Evolutionary conservation across 2,797 vertebrate species (phyloP).

Genomic region (Fistularia tabacaria): DNA sequence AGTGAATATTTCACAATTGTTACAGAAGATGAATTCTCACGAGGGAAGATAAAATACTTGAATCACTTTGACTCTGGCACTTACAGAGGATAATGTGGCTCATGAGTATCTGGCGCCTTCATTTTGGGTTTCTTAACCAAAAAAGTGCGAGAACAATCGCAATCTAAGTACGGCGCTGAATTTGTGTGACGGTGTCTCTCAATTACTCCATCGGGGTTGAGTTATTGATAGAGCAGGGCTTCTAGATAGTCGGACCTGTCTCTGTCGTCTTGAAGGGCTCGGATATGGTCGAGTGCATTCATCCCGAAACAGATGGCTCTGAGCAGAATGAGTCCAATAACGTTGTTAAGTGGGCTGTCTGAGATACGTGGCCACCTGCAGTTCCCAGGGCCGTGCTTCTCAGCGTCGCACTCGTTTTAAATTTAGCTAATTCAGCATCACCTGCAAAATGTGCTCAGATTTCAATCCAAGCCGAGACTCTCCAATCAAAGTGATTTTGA

Average conservation of each 20-base stretch:
- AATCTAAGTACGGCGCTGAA: conserved; percentile 18
- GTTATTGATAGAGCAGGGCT: conserved; percentile 21
- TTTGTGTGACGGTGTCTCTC: conserved; percentile 13
- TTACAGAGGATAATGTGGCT: too few species aligned
- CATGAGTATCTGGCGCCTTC: too few species aligned
- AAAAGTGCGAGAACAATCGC: conserved; percentile 8
- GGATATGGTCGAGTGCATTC: conserved; percentile 40
- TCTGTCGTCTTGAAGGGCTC: conserved; percentile 24
- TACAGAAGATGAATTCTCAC: too few species aligned
- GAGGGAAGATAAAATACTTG: too few species aligned
- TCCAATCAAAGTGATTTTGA: conserved; percentile 26
- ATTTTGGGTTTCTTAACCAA: too few species aligned
- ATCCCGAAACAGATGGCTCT: conserved; percentile 53
- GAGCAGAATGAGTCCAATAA: conserved; percentile 41
- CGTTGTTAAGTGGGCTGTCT: conserved; percentile 41
- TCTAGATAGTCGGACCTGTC: conserved; percentile 5
- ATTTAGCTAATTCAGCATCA: conserved; percentile 22
- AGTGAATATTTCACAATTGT: too few species aligned
- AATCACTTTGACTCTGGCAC: too few species aligned
- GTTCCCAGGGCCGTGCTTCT: conserved; percentile 42
- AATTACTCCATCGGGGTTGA: conserved; percentile 22
- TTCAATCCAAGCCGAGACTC: conserved; percentile 18
- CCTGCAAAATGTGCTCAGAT: conserved; percentile 15
- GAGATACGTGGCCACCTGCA: conserved; percentile 49
- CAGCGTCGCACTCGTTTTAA: conserved; percentile 19